These are phyloP conservation scores for Anas bahamensis DNA, from an alignment of 2,797 vertebrate species.

Conservation along the genomic window DNA sequence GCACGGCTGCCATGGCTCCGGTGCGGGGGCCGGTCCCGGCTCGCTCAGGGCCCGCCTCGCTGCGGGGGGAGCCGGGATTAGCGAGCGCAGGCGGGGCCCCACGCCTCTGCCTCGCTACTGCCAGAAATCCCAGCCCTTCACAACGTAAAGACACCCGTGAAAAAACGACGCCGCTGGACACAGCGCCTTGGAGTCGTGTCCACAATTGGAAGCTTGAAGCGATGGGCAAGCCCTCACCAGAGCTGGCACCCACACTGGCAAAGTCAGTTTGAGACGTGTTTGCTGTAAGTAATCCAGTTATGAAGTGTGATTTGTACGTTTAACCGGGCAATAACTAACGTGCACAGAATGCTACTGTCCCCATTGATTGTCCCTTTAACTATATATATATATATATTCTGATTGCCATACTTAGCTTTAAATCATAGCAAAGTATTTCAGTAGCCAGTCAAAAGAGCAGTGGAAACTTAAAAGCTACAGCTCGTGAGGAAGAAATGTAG, in stretches of 20 bases:
- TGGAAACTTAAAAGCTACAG: background rate
- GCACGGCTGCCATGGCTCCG: too few species aligned
- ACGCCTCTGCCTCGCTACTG: too few species aligned
- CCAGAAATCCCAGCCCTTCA: background rate
- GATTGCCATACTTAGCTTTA: background rate
- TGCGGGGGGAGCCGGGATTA: too few species aligned
- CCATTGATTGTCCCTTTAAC: background rate
- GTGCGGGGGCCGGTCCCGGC: too few species aligned
- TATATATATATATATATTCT: background rate
- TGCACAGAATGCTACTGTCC: background rate
- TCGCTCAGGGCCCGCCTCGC: too few species aligned
- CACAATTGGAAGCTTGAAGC: background rate
- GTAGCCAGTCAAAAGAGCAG: fast-evolving
- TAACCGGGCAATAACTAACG: background rate
- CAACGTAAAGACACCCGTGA: fast-evolving
- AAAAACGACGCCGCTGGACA: too few species aligned
- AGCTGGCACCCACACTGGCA: background rate
- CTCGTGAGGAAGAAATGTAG: too few species aligned
- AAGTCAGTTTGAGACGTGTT: background rate
- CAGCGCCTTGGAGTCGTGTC: fast-evolving
- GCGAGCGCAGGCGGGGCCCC: too few species aligned
- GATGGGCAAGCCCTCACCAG: background rate
- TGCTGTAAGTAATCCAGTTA: background rate
- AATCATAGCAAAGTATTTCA: background rate
- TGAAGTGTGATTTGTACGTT: background rate